A percentile compares a stretch with the other conserved stretches of the same genome.
Evolutionary conservation across 1,140 invertebrate genomes (phyloP).

Genomic region (Gyrodactylus bullatarudis): DNA sequence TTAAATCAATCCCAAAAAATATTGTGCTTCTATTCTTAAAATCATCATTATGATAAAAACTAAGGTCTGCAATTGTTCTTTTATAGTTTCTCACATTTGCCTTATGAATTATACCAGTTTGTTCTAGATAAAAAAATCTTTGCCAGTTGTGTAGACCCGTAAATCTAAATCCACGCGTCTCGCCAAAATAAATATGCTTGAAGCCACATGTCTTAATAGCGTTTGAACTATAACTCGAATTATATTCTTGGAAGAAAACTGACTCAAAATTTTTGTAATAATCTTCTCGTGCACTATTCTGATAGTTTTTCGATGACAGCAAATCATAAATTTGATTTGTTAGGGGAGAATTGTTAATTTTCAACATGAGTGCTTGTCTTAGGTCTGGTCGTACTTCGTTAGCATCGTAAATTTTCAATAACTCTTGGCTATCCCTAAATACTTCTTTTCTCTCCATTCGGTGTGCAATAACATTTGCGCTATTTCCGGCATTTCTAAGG

Average conservation of each 20-base stretch:
- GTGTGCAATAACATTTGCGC: neutral
- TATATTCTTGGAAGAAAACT: neutral
- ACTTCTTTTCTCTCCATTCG: neutral
- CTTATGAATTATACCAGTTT: neutral
- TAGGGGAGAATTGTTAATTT: neutral
- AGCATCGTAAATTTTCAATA: neutral
- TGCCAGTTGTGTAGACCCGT: neutral
- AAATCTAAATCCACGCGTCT: neutral
- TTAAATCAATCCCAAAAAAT: neutral
- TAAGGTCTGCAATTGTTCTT: neutral
- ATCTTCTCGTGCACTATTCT: neutral
- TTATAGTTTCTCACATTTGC: neutral
- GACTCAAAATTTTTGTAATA: neutral
- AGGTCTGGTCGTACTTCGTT: neutral
- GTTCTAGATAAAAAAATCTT: neutral
- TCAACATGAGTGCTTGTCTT: neutral
- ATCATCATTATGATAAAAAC: neutral
- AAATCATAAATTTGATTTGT: neutral
- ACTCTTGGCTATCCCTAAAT: neutral
- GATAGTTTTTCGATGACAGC: neutral
- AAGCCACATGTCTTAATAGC: neutral
- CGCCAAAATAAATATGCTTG: neutral
- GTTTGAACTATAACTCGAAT: neutral
- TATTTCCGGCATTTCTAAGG: neutral
- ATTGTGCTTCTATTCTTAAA: neutral